Percentiles rank a stretch among this genome's conserved stretches.
Conservation (phyloP, 2,797 vertebrate genomes). For the Poecile montanus region DNA sequence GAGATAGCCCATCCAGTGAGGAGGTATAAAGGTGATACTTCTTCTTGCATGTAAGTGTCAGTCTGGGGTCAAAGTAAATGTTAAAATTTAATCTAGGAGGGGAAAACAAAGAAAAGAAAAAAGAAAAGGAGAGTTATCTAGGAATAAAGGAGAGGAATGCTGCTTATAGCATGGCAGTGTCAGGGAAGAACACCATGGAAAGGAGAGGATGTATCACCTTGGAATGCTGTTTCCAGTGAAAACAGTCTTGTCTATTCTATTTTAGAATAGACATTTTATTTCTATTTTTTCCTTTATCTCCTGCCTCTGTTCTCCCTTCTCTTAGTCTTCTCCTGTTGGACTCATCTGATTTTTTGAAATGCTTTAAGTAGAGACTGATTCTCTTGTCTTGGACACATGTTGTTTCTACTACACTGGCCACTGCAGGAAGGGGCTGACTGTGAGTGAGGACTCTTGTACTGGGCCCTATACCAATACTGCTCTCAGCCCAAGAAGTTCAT, state of each 20-base stretch:
- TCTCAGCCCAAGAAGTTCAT: rapidly evolving
- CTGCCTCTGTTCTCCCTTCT: neutral
- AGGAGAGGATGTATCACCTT: neutral
- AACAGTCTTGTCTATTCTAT: neutral
- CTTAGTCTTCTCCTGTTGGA: neutral
- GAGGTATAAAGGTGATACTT: neutral
- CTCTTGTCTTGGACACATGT: neutral
- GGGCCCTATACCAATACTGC: neutral
- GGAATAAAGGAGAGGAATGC: neutral
- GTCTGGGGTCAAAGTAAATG: neutral
- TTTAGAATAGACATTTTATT: neutral
- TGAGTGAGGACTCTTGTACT: rapidly evolving
- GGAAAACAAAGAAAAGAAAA: neutral
- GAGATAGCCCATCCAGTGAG: neutral
- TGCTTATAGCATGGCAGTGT: neutral
- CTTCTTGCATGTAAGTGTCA: neutral
- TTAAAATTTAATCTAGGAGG: neutral
- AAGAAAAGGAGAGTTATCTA: neutral
- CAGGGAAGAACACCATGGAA: neutral
- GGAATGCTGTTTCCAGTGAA: neutral
- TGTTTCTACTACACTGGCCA: neutral
- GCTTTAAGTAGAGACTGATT: neutral
- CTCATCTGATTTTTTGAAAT: neutral
- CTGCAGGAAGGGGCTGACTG: neutral
- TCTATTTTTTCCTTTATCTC: neutral